Conservation (phyloP, 2,888 invertebrate species). For the Nomada lathburiana region DNA sequence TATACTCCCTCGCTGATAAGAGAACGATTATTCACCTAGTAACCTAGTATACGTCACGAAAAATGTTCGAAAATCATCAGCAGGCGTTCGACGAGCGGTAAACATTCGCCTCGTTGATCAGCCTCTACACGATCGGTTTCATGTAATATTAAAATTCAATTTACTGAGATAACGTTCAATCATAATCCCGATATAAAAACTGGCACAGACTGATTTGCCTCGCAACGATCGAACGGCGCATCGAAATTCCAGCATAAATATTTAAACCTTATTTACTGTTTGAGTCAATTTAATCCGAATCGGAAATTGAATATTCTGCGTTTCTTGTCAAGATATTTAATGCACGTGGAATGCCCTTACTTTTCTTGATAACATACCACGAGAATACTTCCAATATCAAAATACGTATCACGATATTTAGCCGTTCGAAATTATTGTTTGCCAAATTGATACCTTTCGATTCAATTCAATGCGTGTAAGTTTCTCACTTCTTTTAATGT, state of each 20-base stretch:
- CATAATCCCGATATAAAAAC: not conserved
- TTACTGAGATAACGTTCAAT: slow-evolving; percentile 7
- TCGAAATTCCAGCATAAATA: slow-evolving; percentile 30
- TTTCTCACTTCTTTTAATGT: too few species aligned
- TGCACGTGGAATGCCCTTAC: too few species aligned
- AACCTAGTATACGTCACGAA: not conserved
- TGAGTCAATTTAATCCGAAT: too few species aligned
- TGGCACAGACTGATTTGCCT: not conserved
- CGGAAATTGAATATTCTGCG: too few species aligned
- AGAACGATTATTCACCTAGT: not conserved
- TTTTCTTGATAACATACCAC: too few species aligned
- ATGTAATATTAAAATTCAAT: slow-evolving; percentile 51
- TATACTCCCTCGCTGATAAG: not conserved
- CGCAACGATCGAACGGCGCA: not conserved
- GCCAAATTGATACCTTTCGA: too few species aligned
- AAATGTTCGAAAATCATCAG: slow-evolving; percentile 15
- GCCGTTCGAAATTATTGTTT: too few species aligned
- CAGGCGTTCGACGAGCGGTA: slow-evolving; percentile 3
- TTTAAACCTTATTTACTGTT: slow-evolving; percentile 11
- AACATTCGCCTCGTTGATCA: slow-evolving; percentile 6
- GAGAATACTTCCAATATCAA: too few species aligned
- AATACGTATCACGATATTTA: too few species aligned
- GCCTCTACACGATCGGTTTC: not conserved
- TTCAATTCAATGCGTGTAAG: too few species aligned
- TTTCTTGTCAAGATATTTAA: too few species aligned